phyloP scores from a whole-genome alignment of 1,140 invertebrate genomes.

The Steinernema khuongi region DNA sequence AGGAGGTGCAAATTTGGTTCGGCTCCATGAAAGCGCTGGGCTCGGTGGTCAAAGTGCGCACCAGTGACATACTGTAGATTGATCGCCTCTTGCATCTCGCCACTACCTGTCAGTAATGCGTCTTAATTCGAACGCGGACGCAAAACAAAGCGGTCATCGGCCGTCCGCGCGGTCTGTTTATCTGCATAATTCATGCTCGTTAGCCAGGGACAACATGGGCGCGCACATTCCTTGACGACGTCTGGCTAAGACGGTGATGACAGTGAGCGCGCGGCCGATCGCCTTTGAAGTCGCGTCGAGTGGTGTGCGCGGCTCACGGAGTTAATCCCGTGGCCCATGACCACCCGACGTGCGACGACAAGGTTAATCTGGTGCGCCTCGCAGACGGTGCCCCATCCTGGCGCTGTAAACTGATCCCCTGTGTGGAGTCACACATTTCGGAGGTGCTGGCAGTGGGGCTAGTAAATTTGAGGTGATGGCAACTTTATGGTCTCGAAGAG shows the following conservation, averaged over 20 bases:
- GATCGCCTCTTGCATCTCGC: background rate
- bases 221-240: background rate
- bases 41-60: background rate
- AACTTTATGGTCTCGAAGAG: background rate
- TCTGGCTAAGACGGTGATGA: conserved; percentile 14
- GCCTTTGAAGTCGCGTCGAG: conserved; percentile 4
- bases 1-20: conserved; percentile 9
- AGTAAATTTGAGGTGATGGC: background rate
- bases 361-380: background rate
- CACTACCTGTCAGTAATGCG: conserved; percentile 4
- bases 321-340: conserved; percentile 9
- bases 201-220: background rate
- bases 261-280: background rate
- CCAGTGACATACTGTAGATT: background rate
- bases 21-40: background rate
- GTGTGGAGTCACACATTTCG: background rate
- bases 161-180: background rate
- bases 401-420: background rate
- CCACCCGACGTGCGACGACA: conserved; percentile 11
- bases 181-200: conserved; percentile 12
- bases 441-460: background rate
- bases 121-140: background rate
- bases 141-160: background rate
- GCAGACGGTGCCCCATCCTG: background rate
- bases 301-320: background rate